phyloP scores from a whole-genome alignment of 2,113 vertebrate genomes.

The Ammodytes dubius region DNA sequence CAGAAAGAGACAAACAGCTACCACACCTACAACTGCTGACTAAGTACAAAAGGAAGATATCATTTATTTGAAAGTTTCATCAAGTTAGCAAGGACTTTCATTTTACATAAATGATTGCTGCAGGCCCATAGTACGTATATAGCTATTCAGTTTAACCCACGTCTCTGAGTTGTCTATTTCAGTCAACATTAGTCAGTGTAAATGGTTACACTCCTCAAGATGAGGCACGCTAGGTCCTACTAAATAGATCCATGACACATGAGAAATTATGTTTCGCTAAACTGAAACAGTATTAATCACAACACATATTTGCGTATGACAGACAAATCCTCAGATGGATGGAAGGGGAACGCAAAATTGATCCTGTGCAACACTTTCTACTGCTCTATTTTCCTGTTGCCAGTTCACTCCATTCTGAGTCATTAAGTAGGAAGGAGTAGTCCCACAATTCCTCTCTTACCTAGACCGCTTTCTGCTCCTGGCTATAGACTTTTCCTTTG shows the following conservation, averaged over 20 bases:
- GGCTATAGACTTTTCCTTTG: not conserved
- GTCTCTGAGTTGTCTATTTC: not conserved
- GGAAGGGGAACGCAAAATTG: not conserved
- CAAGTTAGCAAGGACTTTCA: not conserved
- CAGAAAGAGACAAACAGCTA: not conserved
- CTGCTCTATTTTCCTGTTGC: constrained; percentile 29
- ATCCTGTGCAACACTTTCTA: constrained; percentile 36
- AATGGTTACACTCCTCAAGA: not conserved
- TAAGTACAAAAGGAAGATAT: not conserved
- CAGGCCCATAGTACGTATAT: not conserved
- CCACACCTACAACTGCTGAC: constrained; percentile 23
- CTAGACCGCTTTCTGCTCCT: constrained; percentile 40
- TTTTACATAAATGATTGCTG: constrained; percentile 14
- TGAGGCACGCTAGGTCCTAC: not conserved
- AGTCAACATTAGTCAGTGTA: constrained; percentile 10
- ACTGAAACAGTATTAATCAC: constrained; percentile 4
- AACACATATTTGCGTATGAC: constrained; percentile 7
- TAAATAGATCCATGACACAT: constrained; percentile 7
- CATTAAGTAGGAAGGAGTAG: constrained; percentile 50
- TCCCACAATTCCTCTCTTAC: constrained; percentile 52
- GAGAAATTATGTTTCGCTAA: constrained; percentile 9
- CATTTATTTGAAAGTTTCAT: too few relatives aligned
- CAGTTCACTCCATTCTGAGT: constrained; percentile 38
- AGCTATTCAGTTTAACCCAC: not conserved
- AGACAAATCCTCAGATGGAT: not conserved